Evolutionary conservation across 2,797 vertebrate species (phyloP), one percentile per base, ranked within the genome.

Genomic region (Helicolenus hilgendorfi): DNA sequence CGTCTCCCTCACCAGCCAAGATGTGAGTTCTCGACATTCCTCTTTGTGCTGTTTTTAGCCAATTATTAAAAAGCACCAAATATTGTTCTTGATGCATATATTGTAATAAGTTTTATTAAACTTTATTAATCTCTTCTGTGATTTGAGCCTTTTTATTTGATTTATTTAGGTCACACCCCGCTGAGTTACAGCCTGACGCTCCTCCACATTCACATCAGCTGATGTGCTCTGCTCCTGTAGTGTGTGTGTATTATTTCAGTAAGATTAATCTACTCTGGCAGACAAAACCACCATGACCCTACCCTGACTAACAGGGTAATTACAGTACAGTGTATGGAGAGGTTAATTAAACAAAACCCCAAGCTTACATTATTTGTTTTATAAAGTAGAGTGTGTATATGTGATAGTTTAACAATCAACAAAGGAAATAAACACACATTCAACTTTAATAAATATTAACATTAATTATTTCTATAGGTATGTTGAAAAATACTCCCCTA

Each of bases 101-200:
- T 97, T 96, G 90, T 96, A 97, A 97, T 97, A 96, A 79, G 76
- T 95, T 97, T 92, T 97, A 97, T 94, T 88, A 92, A 96, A 89
- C 84, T 79, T 87, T n/a, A 90, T 63, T 36, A 55, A 78, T 56
- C 33, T 87, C 27, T 29, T 56, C 7, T 74, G 72, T 31, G 13
- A 15, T 14, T 27, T 38, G 53, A 26, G 33, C 1, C 7, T 55
- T 59, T 69, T 45, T 79, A 20, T 18, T 13, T 36, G 22, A 5
- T n/a, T 22, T 20, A 29, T 67, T 22, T 56, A 1, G 27, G 4
- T 38, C n/a, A 18, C 11, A 22, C 8, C 6, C 22, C 6, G 18
- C 24, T 41, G 67, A 69, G 45, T 53, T 22, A 8, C 11, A 79
- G 70, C 31, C 18, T 60, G 6, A 69, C 38, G 36, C 26, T n/a